Percentiles rank a stretch among this genome's conserved stretches.
Evolutionary conservation across 1,140 invertebrate genomes (phyloP).

Genomic region (Drosophila baimaii): DNA sequence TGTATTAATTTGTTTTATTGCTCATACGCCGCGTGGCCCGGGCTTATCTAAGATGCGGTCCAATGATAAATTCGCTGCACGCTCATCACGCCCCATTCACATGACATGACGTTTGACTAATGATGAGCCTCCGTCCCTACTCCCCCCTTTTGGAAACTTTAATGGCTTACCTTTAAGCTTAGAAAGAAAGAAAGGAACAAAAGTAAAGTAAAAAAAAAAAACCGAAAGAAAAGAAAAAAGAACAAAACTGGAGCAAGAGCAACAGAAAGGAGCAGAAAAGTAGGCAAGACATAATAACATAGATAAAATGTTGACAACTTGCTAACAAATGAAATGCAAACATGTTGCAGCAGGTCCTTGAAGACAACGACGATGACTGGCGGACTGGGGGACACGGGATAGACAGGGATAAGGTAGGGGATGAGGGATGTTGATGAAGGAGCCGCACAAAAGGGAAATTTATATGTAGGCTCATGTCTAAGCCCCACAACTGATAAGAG

Average conservation of each 20-base stretch:
- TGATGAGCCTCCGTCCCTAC: slow-evolving; percentile 28
- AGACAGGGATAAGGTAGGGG: not conserved
- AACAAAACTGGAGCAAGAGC: slow-evolving; percentile 8
- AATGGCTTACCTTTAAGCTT: slow-evolving; percentile 37
- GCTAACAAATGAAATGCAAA: slow-evolving; percentile 70
- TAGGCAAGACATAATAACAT: slow-evolving; percentile 55
- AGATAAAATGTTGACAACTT: slow-evolving; percentile 65
- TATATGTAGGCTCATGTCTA: slow-evolving; percentile 31
- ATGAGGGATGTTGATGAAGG: slow-evolving; percentile 19
- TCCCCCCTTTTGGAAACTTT: slow-evolving; percentile 11
- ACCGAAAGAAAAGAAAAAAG: not conserved
- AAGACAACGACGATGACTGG: slow-evolving; percentile 15
- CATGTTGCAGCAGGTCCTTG: slow-evolving; percentile 50
- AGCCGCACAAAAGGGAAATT: slow-evolving; percentile 37
- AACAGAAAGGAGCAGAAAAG: slow-evolving; percentile 25
- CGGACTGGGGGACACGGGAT: not conserved
- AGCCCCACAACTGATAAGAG: slow-evolving; percentile 17
- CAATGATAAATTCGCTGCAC: slow-evolving; percentile 61
- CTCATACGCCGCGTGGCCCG: slow-evolving; percentile 42
- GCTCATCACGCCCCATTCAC: slow-evolving; percentile 37
- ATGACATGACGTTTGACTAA: slow-evolving; percentile 59
- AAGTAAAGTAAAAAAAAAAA: slow-evolving; percentile 3
- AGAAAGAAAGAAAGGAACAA: slow-evolving; percentile 8
- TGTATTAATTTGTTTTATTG: slow-evolving; percentile 67
- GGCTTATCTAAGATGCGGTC: slow-evolving; percentile 36